phyloP scores from a whole-genome alignment of 1,140 invertebrate species.

The Zaprionus nigranus region DNA sequence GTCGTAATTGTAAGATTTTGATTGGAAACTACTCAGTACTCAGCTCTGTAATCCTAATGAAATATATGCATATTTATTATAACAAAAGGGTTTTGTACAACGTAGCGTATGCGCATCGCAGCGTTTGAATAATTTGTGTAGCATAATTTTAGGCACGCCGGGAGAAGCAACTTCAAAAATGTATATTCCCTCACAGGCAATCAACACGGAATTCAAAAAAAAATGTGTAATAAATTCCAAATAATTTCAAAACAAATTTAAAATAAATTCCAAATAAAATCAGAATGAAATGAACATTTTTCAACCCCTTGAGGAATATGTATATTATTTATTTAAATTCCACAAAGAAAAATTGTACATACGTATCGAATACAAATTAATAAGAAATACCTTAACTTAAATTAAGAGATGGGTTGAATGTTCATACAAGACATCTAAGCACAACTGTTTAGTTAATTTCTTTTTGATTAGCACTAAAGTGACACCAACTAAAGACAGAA shows the following conservation, averaged over 20 bases:
- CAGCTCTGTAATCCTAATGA: not conserved
- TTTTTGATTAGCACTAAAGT: not conserved
- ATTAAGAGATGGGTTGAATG: too few relatives aligned
- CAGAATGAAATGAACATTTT: too few relatives aligned
- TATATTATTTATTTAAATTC: not conserved
- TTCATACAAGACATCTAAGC: too few relatives aligned
- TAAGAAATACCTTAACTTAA: too few relatives aligned
- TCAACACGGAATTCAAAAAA: too few relatives aligned
- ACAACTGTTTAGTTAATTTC: not conserved
- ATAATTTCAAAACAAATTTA: too few relatives aligned
- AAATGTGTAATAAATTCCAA: too few relatives aligned
- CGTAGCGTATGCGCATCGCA: conserved; percentile 20
- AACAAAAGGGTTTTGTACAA: not conserved
- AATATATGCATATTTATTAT: not conserved
- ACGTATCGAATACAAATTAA: not conserved
- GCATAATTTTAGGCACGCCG: not conserved
- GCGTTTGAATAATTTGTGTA: not conserved
- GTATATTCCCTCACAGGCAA: too few relatives aligned
- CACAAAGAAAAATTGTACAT: not conserved
- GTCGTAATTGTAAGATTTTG: not conserved
- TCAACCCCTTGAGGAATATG: too few relatives aligned
- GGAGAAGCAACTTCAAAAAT: too few relatives aligned
- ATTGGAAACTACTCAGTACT: not conserved
- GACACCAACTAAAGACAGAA: not conserved
- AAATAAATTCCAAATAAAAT: too few relatives aligned